Conservation (phyloP, 2,888 invertebrate genomes). For the Synergus gifuensis region DNA sequence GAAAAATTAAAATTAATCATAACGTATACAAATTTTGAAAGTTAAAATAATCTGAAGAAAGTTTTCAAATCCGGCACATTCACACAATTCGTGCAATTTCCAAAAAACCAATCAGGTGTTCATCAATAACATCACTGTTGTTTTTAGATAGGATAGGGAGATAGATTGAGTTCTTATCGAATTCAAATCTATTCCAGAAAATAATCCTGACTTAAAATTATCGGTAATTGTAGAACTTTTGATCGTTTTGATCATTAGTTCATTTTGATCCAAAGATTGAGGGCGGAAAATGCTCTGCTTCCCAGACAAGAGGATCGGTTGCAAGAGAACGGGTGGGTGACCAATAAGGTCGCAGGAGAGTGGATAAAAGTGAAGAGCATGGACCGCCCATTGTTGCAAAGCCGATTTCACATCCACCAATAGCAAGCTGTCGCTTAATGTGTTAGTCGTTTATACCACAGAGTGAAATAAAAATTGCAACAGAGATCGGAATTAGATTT, state of each 20-base stretch:
- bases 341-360: constrained; percentile 65
- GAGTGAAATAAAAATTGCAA: constrained; percentile 55
- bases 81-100: too few relatives aligned
- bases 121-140: too few relatives aligned
- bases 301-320: constrained; percentile 16
- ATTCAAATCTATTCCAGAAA: not conserved
- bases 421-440: constrained; percentile 53
- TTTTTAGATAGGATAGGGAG: too few relatives aligned
- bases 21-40: too few relatives aligned
- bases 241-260: not conserved
- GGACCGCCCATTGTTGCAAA: constrained; percentile 65
- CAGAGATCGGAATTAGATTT: constrained; percentile 51
- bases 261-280: not conserved
- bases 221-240: not conserved
- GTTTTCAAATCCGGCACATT: too few relatives aligned
- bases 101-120: too few relatives aligned
- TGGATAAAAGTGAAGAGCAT: constrained; percentile 61
- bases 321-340: constrained; percentile 58
- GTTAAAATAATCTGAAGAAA: too few relatives aligned
- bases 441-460: constrained; percentile 51
- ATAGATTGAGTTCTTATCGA: not conserved
- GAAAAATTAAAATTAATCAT: too few relatives aligned
- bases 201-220: too few relatives aligned
- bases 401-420: constrained; percentile 58
- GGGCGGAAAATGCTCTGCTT: constrained; percentile 25